phyloP scores from a whole-genome alignment of 2,113 vertebrate species.

The Alaudala cheleensis region DNA sequence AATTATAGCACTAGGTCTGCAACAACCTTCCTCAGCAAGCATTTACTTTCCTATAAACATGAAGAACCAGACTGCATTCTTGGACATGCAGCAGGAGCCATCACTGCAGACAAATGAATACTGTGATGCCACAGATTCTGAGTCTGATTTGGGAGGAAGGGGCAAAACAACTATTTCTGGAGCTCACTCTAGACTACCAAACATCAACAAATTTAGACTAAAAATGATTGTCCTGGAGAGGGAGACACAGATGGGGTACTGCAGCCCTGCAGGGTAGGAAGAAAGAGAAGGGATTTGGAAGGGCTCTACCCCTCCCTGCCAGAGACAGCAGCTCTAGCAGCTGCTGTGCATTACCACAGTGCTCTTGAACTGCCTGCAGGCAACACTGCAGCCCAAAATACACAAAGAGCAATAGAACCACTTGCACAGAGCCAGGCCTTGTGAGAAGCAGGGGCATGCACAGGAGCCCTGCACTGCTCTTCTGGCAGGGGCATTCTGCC shows the following conservation, averaged over 20 bases:
- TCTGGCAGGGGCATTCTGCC: not conserved
- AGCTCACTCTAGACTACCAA: not conserved
- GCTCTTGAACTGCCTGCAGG: not conserved
- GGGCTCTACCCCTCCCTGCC: not conserved
- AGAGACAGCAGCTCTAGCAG: not conserved
- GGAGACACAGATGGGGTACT: not conserved
- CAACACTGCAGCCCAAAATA: rapidly evolving
- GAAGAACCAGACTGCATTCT: not conserved
- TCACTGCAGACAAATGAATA: not conserved
- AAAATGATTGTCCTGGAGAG: not conserved
- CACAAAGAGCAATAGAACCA: not conserved
- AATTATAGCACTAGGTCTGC: not conserved
- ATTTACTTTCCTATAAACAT: not conserved
- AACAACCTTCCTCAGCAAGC: not conserved
- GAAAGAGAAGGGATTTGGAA: not conserved
- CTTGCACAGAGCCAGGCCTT: not conserved
- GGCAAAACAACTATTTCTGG: not conserved
- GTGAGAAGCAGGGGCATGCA: rapidly evolving
- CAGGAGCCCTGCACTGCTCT: not conserved
- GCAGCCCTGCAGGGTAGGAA: not conserved
- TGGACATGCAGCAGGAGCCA: not conserved
- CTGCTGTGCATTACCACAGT: not conserved
- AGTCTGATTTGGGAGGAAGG: not conserved
- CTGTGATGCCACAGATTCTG: not conserved
- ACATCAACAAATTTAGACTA: not conserved